phyloP scores from a whole-genome alignment of 2,888 invertebrate species.

The Ophion ellenae region DNA sequence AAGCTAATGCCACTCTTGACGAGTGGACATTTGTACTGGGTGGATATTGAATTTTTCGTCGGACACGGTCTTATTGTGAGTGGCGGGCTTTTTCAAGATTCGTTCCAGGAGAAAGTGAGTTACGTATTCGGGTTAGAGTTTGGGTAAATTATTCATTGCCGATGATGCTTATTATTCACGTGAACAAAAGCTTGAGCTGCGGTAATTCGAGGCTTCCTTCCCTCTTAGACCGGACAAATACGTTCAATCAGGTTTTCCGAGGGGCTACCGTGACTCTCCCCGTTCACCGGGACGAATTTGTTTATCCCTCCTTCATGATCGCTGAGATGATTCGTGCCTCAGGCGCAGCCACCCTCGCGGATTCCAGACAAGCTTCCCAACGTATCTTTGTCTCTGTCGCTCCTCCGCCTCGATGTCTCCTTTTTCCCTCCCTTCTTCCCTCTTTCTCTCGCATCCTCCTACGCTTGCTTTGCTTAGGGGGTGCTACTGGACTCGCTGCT shows the following conservation, averaged over 20 bases:
- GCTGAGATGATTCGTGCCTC: constrained; percentile 63
- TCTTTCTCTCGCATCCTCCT: not conserved
- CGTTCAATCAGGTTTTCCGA: constrained; percentile 59
- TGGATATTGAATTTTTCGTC: not conserved
- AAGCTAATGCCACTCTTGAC: too few relatives aligned
- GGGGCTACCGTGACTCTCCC: constrained; percentile 36
- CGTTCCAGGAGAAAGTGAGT: not conserved
- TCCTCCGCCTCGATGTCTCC: constrained; percentile 8
- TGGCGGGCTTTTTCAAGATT: not conserved
- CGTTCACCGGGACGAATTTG: constrained; percentile 59
- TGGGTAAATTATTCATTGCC: constrained; percentile 33
- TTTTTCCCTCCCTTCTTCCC: not conserved
- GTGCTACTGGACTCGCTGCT: constrained; percentile 39
- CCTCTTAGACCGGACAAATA: constrained; percentile 53
- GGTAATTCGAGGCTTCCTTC: constrained; percentile 38
- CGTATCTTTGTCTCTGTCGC: constrained; percentile 21
- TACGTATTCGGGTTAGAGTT: not conserved
- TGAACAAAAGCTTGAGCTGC: constrained; percentile 1
- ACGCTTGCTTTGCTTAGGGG: constrained; percentile 1
- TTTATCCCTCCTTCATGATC: constrained; percentile 64
- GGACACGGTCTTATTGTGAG: not conserved
- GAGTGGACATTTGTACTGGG: too few relatives aligned
- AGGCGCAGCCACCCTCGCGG: constrained; percentile 52
- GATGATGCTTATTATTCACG: constrained; percentile 38
- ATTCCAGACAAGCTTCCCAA: constrained; percentile 57